phyloP scores from a whole-genome alignment of 1,140 invertebrate species.

The Microplitis mediator region DNA sequence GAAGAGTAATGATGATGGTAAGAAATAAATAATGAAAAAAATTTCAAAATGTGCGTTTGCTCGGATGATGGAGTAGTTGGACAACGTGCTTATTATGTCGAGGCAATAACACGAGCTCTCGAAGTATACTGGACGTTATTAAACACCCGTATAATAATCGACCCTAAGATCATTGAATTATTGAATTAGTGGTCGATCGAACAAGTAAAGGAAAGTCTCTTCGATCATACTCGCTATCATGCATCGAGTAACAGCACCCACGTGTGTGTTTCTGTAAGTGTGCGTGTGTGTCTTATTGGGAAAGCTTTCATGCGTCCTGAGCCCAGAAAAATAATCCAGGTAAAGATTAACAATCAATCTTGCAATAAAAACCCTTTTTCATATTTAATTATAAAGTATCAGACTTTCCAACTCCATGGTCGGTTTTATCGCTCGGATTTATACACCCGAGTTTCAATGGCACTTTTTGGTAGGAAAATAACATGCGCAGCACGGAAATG shows the following conservation, averaged over 20 bases:
- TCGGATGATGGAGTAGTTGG: conserved; percentile 13
- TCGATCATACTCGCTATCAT: background rate
- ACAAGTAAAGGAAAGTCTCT: conserved; percentile 30
- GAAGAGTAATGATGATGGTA: background rate
- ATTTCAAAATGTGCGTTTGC: conserved; percentile 15
- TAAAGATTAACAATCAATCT: background rate
- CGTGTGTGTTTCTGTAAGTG: background rate
- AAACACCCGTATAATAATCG: conserved; percentile 43
- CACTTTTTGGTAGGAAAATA: too few species aligned
- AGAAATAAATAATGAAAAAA: background rate
- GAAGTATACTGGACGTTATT: conserved; percentile 22
- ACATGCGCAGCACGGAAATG: too few species aligned
- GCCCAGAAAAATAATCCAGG: background rate
- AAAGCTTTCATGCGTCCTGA: too few species aligned
- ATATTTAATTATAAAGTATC: background rate
- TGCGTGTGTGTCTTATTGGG: too few species aligned
- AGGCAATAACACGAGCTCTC: conserved; percentile 8
- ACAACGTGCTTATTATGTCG: conserved; percentile 21
- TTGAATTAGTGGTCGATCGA: conserved; percentile 41
- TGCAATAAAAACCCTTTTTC: background rate
- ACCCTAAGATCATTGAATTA: conserved; percentile 35
- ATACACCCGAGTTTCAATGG: too few species aligned
- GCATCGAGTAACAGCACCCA: background rate
- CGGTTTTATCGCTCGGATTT: too few species aligned
- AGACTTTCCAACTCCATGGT: too few species aligned